Evolutionary conservation across 2,888 invertebrate genomes (phyloP).

Genomic region (Coecobrya sp.): DNA sequence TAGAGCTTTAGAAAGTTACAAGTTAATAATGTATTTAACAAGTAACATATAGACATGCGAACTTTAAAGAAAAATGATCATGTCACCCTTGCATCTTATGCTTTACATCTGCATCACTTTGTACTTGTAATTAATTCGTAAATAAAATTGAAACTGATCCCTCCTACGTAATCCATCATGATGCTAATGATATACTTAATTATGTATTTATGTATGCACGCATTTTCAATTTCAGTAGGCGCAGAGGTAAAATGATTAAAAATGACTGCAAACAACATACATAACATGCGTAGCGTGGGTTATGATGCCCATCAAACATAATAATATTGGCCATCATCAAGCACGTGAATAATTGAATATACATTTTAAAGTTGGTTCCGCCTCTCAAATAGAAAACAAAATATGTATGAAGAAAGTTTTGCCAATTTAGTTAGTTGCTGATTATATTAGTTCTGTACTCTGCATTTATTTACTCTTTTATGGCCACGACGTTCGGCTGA

Average conservation of each 20-base stretch:
- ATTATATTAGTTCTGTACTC: not conserved
- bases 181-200: slow-evolving; percentile 44
- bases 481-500: slow-evolving; percentile 48
- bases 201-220: slow-evolving; percentile 18
- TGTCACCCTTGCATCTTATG: slow-evolving; percentile 3
- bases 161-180: not conserved
- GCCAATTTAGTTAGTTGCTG: slow-evolving; percentile 36
- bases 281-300: slow-evolving; percentile 27
- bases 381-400: slow-evolving; percentile 75
- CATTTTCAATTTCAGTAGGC: not conserved
- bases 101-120: not conserved
- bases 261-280: not conserved
- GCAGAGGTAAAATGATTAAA: not conserved
- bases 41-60: not conserved
- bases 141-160: slow-evolving; percentile 44
- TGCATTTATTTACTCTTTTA: slow-evolving; percentile 14
- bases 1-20: slow-evolving; percentile 28
- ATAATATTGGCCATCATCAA: slow-evolving; percentile 42
- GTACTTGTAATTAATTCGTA: not conserved
- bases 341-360: slow-evolving; percentile 49
- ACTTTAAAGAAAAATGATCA: not conserved
- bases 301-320: not conserved
- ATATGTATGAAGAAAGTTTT: slow-evolving; percentile 56
- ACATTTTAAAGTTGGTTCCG: slow-evolving; percentile 54
- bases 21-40: not conserved